Percentiles rank a stretch among this genome's conserved stretches.
Evolutionary conservation across 2,797 vertebrate genomes (phyloP).

Genomic region (Discoglossus pictus): DNA sequence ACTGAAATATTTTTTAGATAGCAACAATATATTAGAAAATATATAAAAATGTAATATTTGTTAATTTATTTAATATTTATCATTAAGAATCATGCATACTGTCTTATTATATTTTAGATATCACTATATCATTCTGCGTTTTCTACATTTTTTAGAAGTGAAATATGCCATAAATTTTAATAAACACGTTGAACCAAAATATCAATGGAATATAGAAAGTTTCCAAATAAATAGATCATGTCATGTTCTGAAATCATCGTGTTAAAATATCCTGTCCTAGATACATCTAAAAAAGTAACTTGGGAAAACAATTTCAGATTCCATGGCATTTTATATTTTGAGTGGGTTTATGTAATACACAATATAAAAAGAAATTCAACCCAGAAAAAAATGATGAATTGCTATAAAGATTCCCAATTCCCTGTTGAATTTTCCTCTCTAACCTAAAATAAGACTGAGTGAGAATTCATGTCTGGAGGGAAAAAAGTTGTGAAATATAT

Average conservation of each 20-base stretch:
- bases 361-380: constrained; percentile 27
- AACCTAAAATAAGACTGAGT: not conserved
- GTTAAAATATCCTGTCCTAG: constrained; percentile 34
- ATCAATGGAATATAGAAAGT: not conserved
- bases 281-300: constrained; percentile 24
- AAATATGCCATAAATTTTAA: no score
- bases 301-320: constrained; percentile 25
- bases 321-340: constrained; percentile 3
- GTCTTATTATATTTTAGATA: no score
- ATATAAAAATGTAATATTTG: no score
- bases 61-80: no score
- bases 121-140: no score
- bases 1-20: no score
- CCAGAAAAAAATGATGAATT: constrained; percentile 11
- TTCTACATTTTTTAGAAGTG: no score
- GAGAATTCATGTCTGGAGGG: not conserved
- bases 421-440: constrained; percentile 8
- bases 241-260: constrained; percentile 22
- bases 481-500: no score
- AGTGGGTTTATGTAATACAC: constrained; percentile 1
- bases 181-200: not conserved
- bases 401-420: constrained; percentile 6
- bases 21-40: no score
- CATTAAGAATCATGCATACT: no score
- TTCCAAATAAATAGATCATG: constrained; percentile 23